phyloP scores from a whole-genome alignment of 2,113 vertebrate genomes.

The Hirundichthys speculiger region DNA sequence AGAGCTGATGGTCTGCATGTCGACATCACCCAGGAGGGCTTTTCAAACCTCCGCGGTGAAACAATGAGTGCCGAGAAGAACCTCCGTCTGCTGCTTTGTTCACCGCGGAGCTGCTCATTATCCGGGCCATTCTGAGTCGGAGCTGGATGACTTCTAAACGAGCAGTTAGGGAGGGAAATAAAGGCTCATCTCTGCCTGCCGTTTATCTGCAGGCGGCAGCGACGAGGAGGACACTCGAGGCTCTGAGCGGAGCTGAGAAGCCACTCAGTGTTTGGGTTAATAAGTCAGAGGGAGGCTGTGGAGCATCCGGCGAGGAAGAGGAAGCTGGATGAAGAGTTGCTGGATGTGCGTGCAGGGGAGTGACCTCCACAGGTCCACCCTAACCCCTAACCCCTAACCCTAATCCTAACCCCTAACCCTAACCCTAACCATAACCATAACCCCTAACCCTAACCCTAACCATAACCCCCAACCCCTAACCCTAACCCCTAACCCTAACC shows the following conservation, averaged over 20 bases:
- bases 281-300: not conserved
- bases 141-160: not conserved
- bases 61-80: constrained; percentile 19
- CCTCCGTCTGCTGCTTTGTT: constrained; percentile 52
- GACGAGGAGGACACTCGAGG: too few species aligned
- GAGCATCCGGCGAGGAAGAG: constrained; percentile 6
- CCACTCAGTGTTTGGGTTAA: not conserved
- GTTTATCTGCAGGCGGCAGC: constrained; percentile 17
- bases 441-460: too few species aligned
- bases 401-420: too few species aligned
- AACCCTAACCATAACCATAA: too few species aligned
- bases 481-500: too few species aligned
- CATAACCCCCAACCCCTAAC: too few species aligned
- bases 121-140: not conserved
- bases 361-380: too few species aligned
- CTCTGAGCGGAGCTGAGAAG: not conserved
- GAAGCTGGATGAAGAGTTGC: constrained; percentile 7
- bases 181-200: not conserved
- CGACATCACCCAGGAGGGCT: constrained; percentile 12
- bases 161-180: not conserved
- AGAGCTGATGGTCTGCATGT: constrained; percentile 2
- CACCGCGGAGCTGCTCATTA: constrained; percentile 10
- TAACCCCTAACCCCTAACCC: too few species aligned
- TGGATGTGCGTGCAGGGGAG: not conserved
- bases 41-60: not conserved